Evolutionary conservation across 2,888 invertebrate genomes (phyloP).

Genomic region (Papilio gigon): DNA sequence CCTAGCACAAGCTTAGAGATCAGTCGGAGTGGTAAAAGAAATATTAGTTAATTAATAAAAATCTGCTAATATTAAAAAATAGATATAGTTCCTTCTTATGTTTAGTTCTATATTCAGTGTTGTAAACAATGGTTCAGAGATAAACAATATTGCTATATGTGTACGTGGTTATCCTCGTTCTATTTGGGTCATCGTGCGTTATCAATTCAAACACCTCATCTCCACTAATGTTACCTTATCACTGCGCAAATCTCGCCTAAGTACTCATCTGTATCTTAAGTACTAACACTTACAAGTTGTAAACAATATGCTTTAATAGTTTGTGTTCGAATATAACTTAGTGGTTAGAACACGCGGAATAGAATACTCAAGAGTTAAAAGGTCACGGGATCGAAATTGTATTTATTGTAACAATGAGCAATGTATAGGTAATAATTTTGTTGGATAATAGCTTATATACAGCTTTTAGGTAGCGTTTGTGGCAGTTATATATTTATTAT

Average conservation of each 20-base stretch:
- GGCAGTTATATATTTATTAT: not conserved
- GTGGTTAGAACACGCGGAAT: not conserved
- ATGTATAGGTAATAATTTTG: not conserved
- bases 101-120: not conserved
- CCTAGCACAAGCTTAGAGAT: no score
- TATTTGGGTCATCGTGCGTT: slow-evolving; percentile 30
- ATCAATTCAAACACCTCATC: slow-evolving; percentile 34
- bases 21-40: no score
- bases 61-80: no score
- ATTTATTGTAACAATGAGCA: not conserved
- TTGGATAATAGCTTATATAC: not conserved
- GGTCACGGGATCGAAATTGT: not conserved
- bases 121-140: not conserved
- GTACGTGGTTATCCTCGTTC: slow-evolving; percentile 9
- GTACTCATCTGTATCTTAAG: slow-evolving; percentile 15
- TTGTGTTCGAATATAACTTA: not conserved
- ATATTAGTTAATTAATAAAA: no score
- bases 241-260: slow-evolving; percentile 20
- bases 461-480: not conserved
- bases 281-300: slow-evolving; percentile 5
- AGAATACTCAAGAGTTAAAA: not conserved
- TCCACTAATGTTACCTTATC: slow-evolving; percentile 26
- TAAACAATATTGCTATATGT: not conserved
- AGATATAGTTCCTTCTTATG: not conserved
- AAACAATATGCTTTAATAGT: slow-evolving; percentile 13